phyloP scores from a whole-genome alignment of 92 coral and sea anemone genomes.

The Parazoanthus swiftii region DNA sequence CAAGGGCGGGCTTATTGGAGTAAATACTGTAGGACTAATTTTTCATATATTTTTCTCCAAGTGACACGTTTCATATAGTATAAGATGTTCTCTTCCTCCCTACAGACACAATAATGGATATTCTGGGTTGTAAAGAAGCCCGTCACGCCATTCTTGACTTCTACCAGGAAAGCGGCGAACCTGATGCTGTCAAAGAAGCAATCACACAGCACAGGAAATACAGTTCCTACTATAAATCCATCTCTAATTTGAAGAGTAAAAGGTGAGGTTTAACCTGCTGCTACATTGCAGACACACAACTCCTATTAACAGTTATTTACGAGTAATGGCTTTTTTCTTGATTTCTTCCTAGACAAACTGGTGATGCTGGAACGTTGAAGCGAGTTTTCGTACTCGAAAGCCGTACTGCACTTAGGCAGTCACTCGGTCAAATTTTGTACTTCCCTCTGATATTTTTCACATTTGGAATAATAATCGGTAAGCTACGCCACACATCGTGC shows the following conservation, averaged over 20 bases:
- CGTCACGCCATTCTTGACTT: slow-evolving; percentile 61
- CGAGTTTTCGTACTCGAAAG: slow-evolving; percentile 62
- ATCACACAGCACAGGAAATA: slow-evolving; percentile 36
- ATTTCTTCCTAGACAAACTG: slow-evolving; percentile 11
- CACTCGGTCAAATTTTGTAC: slow-evolving; percentile 64
- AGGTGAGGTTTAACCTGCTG: background rate
- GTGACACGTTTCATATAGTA: background rate
- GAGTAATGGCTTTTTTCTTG: background rate
- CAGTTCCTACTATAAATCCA: slow-evolving; percentile 13
- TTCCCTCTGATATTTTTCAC: slow-evolving; percentile 58
- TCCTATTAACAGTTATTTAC: background rate
- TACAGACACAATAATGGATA: slow-evolving; percentile 66
- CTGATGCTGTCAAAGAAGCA: slow-evolving; percentile 66
- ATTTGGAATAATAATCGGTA: slow-evolving; percentile 65
- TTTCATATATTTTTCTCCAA: background rate
- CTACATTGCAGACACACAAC: background rate
- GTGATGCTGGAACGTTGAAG: slow-evolving; percentile 55
- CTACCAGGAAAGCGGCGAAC: slow-evolving; percentile 68
- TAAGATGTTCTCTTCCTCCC: background rate
- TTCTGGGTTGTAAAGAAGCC: slow-evolving; percentile 58
- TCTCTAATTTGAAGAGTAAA: slow-evolving; percentile 25
- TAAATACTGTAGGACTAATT: background rate
- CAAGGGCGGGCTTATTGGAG: no score
- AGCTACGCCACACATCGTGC: background rate
- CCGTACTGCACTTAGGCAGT: slow-evolving; percentile 54